Percentiles rank a stretch among this genome's conserved stretches.
These are phyloP conservation scores for Bos javanicus DNA, from an alignment of 2,113 vertebrate species.

Conservation along the genomic window DNA sequence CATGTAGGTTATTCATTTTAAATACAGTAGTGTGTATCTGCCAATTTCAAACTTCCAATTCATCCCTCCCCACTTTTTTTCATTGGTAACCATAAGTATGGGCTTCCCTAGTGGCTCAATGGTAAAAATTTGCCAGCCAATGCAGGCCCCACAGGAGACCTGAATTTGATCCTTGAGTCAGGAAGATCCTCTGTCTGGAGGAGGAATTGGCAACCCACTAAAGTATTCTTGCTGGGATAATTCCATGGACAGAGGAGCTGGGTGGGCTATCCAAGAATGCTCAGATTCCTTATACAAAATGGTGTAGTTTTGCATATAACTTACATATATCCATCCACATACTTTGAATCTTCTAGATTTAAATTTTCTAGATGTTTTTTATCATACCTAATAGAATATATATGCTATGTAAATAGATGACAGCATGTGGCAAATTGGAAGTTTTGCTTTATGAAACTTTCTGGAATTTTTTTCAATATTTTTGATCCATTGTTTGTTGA, in stretches of 20 bases:
- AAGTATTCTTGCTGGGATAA: no score
- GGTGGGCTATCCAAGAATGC: no score
- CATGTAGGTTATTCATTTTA: background rate
- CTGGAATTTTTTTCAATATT: background rate
- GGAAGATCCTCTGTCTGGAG: no score
- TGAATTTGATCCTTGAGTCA: no score
- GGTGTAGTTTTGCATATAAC: background rate
- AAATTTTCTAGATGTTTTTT: background rate
- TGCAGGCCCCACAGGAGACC: no score
- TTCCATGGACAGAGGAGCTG: no score
- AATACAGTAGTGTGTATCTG: background rate
- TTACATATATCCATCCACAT: background rate
- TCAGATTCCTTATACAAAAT: no score
- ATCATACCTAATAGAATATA: background rate
- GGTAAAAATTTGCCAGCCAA: no score
- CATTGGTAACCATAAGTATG: background rate
- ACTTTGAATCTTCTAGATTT: background rate
- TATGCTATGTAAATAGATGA: background rate
- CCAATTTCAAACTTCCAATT: background rate
- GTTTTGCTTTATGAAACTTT: background rate
- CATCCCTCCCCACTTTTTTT: background rate
- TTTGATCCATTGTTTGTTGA: background rate
- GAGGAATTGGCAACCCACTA: no score
- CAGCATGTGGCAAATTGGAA: background rate
- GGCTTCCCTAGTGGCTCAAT: no score